Base-by-base conservation (phyloP, 1,140 invertebrate genomes). In the Pseudomyrmex gracilis region DNA sequence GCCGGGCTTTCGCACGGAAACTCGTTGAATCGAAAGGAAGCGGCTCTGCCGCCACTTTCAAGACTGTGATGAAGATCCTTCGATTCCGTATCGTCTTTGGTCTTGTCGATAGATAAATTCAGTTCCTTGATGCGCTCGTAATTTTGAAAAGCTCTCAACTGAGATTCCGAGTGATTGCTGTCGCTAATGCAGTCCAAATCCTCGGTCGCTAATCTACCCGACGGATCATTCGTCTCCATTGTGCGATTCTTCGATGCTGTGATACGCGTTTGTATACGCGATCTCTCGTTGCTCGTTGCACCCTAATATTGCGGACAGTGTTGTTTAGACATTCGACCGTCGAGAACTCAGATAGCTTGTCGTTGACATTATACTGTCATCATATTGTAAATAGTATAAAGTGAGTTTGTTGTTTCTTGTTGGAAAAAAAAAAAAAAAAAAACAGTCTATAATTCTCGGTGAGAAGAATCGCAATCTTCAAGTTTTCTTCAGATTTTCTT, bases 161-260 rank as follows among this genome's bases (percentile, higher is more conserved):
- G 90, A 8, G 71, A 82, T 34, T 90, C 90, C 4, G 89, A 85
- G 51, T 90, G 85, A 5, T 90, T 91, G 76, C 90, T 91, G 17
- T 92, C 92, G 71, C 91, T 92, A 77, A 93, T 93, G 47, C 91
- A 92, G 53, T 93, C 93, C 15, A 92, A 88, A n/a, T 94, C 93
- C 1, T 94, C 93, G n/a, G 87, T 88, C 7, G 89, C 91, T 10
- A 88, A 66, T 57, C 90, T 68, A 77, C 88, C 87, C 90, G 88
- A 91, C 73, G 91, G 88, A 57, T 93, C 91, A 53, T 68, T 89
- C n/a, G 90, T 80, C 73, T 94, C 92, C 93, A 94, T 94, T 53
- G 68, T 89, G 34, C 43, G 15, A 15, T 47, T 49, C 22, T 58
- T 17, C 15, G 24, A 68, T 4, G 1, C 5, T 34, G 34, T 0